A percentile compares a stretch with the other conserved stretches of the same genome.
Conservation (phyloP, 2,888 invertebrate genomes). For the Schizaphis graminum region DNA sequence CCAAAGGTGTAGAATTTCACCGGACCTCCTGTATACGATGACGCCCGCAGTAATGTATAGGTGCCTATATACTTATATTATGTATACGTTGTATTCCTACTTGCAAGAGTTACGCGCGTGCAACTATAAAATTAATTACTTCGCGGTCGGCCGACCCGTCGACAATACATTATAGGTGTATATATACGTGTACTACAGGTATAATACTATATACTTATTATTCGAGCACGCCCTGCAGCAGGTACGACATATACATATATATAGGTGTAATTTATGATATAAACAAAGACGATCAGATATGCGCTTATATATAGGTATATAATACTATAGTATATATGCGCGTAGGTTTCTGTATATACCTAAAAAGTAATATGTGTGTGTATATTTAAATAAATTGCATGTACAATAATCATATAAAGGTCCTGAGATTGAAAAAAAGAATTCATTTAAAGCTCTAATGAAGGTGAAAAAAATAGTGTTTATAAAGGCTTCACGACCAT, state of each 20-base stretch:
- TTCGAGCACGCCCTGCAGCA: background rate
- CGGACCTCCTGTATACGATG: background rate
- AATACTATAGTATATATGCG: background rate
- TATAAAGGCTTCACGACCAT: too few species aligned
- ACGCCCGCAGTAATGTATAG: background rate
- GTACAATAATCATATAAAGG: background rate
- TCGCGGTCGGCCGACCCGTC: background rate
- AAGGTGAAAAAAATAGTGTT: too few species aligned
- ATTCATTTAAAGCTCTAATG: too few species aligned
- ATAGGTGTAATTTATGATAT: background rate
- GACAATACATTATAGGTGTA: background rate
- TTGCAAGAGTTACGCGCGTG: constrained; percentile 6
- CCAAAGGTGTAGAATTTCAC: constrained; percentile 8
- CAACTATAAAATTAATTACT: background rate
- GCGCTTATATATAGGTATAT: background rate
- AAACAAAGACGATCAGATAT: background rate
- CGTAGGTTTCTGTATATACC: background rate
- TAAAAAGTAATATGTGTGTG: background rate
- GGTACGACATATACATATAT: too few species aligned
- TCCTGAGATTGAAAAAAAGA: too few species aligned
- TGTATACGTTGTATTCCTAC: background rate
- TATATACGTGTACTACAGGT: background rate
- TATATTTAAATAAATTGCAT: background rate
- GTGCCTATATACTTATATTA: background rate
- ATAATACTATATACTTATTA: background rate